Evolutionary conservation across 2,888 invertebrate species (phyloP), one percentile per base, ranked within the genome.

Genomic region (Tetramorium bicarinatum): DNA sequence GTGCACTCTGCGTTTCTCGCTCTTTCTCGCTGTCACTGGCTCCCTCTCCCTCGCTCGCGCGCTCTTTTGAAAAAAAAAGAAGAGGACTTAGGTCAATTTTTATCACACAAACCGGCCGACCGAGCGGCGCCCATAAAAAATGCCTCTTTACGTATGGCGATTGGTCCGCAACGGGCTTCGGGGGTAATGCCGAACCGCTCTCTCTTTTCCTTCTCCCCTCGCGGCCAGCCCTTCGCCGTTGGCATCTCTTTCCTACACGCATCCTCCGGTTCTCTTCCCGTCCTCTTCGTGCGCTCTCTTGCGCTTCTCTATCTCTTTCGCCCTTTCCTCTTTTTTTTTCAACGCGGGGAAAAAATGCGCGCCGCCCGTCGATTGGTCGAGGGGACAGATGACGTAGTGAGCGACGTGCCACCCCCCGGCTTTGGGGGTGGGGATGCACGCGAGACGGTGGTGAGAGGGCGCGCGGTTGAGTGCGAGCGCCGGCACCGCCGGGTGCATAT

Each of bases 91-190:
- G 94, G 94, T 94, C 94, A 94, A 94, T 94, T 94, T 94, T 94
- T 94, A 94, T 94, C 94, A 94, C 94, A 93, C 94, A 94, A 93
- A 93, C 94, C 93, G 94, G 93, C 92, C 92, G 91, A 92, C 92
- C 93, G 91, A 92, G 92, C 93, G 92, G 94, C 93, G 92, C 94
- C 95, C 94, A 95, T 94, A 94, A 94, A 95, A 94, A 95, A 94
- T 95, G 94, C 94, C 94, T 94, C 94, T 95, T 95, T 94, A 94
- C 94, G 94, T 95, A 94, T 94, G 94, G 94, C 94, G 95, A 94
- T 95, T 94, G 94, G 94, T 94, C 94, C 93, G 92, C 93, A 90
- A 90, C 90, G 90, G 91, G 94, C 92, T 91, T 90, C 93, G 93
- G 93, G 94, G 94, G 94, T 94, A 94, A 94, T 94, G 93, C 93